Conservation (phyloP, 1,140 invertebrate species). For the Polypedilum vanderplanki region DNA sequence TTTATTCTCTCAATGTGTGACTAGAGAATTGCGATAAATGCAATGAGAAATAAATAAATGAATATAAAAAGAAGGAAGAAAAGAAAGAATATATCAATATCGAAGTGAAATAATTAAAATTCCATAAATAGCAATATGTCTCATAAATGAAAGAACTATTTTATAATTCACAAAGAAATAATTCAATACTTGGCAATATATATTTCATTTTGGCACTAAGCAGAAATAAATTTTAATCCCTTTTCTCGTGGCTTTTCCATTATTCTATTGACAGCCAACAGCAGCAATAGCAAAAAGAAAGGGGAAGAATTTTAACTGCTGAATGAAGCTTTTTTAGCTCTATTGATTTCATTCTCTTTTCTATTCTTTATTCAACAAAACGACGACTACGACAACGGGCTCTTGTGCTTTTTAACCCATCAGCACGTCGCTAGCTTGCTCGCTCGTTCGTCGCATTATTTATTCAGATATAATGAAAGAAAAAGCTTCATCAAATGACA, state of each 20-base stretch:
- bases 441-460: background rate
- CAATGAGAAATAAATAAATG: background rate
- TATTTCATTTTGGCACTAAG: background rate
- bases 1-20: background rate
- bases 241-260: conserved; percentile 10
- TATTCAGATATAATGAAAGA: conserved; percentile 2
- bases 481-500: background rate
- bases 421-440: background rate
- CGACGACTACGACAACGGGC: too few species aligned
- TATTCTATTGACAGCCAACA: background rate
- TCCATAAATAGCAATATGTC: background rate
- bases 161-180: conserved; percentile 20
- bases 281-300: background rate
- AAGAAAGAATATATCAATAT: conserved; percentile 6
- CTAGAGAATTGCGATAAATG: conserved; percentile 4
- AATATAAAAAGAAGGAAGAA: background rate
- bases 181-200: conserved; percentile 11
- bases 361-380: background rate
- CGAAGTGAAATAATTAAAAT: background rate
- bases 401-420: too few species aligned
- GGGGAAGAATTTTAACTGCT: background rate
- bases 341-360: conserved; percentile 20
- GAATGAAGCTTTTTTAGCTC: background rate
- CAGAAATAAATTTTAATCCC: background rate
- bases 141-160: conserved; percentile 4